phyloP scores from a whole-genome alignment of 2,113 vertebrate genomes.

The Brachypodius melanocephalos region DNA sequence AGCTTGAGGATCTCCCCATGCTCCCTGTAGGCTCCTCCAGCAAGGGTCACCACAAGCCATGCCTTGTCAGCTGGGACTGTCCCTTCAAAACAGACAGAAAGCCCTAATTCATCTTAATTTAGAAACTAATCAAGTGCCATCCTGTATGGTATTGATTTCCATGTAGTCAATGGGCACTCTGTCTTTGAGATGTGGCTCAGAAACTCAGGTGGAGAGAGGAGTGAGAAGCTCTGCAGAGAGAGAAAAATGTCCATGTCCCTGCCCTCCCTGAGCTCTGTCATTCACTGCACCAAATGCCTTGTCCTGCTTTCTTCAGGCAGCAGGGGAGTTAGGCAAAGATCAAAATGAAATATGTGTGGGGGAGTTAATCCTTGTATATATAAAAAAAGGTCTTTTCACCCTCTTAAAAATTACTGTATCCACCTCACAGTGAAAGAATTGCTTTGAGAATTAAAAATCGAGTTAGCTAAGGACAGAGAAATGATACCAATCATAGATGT shows the following conservation, averaged over 20 bases:
- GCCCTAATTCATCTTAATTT: background rate
- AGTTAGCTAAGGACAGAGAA: background rate
- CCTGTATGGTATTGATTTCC: background rate
- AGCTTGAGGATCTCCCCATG: background rate
- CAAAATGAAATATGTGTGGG: rapidly evolving
- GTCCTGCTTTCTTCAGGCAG: background rate
- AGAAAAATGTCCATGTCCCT: background rate
- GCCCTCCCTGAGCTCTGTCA: background rate
- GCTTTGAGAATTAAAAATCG: background rate
- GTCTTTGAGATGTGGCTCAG: background rate
- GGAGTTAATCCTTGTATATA: background rate
- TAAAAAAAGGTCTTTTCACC: background rate
- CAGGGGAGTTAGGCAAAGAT: background rate
- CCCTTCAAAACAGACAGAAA: background rate
- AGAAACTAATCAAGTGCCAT: background rate
- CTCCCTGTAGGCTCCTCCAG: background rate
- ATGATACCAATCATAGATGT: background rate
- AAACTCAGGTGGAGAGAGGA: background rate
- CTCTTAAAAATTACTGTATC: background rate
- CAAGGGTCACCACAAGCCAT: background rate
- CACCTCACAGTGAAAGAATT: background rate
- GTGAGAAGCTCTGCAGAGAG: background rate
- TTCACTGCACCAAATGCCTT: background rate
- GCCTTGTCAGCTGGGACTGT: background rate
- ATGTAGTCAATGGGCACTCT: background rate